These are phyloP conservation scores for Drosophila gunungcola DNA, from an alignment of 1,140 invertebrate genomes.

Conservation along the genomic window DNA sequence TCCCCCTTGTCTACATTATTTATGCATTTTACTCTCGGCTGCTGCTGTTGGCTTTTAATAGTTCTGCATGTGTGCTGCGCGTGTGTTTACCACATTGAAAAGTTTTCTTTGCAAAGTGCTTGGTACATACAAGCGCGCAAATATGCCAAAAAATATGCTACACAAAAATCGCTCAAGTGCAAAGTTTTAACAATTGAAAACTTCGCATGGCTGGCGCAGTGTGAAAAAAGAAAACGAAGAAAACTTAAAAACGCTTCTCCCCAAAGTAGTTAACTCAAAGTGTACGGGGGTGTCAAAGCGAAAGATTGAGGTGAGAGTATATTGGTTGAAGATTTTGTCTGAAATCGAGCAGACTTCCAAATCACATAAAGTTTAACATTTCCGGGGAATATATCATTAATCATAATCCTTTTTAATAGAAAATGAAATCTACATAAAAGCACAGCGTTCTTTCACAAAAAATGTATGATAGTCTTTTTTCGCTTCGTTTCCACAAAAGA, in stretches of 20 bases:
- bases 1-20: slow-evolving; percentile 62
- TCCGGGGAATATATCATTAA: slow-evolving; percentile 4
- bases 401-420: slow-evolving; percentile 1
- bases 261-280: slow-evolving; percentile 37
- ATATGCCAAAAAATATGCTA: slow-evolving; percentile 82
- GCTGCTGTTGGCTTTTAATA: slow-evolving; percentile 75
- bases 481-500: not conserved
- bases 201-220: slow-evolving; percentile 67
- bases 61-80: slow-evolving; percentile 61
- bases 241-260: slow-evolving; percentile 11
- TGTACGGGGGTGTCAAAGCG: slow-evolving; percentile 28
- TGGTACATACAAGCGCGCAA: slow-evolving; percentile 77
- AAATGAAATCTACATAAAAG: slow-evolving; percentile 7
- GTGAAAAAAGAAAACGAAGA: slow-evolving; percentile 24
- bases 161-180: slow-evolving; percentile 81
- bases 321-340: slow-evolving; percentile 1
- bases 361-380: slow-evolving; percentile 8
- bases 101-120: slow-evolving; percentile 83
- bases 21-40: slow-evolving; percentile 77
- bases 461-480: not conserved
- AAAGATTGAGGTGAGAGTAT: slow-evolving; percentile 12
- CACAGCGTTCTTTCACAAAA: not conserved
- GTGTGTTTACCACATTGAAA: slow-evolving; percentile 80
- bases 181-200: slow-evolving; percentile 83
- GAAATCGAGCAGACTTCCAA: slow-evolving; percentile 2